These are phyloP conservation scores for Setophaga petechia DNA, from an alignment of 2,113 vertebrate species.

Conservation along the genomic window DNA sequence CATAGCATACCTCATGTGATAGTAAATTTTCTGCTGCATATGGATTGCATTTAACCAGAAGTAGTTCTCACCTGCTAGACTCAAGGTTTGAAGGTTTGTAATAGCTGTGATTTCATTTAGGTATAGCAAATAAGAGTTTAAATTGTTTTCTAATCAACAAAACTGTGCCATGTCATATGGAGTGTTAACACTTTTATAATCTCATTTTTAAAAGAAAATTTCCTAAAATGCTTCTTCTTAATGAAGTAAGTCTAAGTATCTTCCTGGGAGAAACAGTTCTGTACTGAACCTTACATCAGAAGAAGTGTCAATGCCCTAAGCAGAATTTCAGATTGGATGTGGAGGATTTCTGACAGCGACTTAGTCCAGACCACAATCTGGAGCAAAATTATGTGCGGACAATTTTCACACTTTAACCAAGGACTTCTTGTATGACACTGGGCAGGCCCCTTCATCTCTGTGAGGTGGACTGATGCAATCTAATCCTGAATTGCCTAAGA, in stretches of 20 bases:
- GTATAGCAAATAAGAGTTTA: neutral
- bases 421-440: neutral
- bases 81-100: neutral
- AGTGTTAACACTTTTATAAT: neutral
- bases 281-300: neutral
- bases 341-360: neutral
- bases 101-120: neutral
- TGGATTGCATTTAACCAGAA: neutral
- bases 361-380: neutral
- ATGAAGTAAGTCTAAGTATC: neutral
- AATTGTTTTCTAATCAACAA: neutral
- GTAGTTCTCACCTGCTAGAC: neutral
- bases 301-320: neutral
- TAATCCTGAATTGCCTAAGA: neutral
- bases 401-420: neutral
- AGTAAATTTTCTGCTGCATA: neutral
- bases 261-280: neutral
- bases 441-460: neutral
- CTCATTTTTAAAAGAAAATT: neutral
- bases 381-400: neutral
- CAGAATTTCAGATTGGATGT: neutral
- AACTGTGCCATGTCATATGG: fast-evolving
- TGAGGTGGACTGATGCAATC: neutral
- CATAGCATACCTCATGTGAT: neutral
- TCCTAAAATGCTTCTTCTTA: neutral